phyloP scores from a whole-genome alignment of 2,797 vertebrate species.

The Hippoglossus hippoglossus region DNA sequence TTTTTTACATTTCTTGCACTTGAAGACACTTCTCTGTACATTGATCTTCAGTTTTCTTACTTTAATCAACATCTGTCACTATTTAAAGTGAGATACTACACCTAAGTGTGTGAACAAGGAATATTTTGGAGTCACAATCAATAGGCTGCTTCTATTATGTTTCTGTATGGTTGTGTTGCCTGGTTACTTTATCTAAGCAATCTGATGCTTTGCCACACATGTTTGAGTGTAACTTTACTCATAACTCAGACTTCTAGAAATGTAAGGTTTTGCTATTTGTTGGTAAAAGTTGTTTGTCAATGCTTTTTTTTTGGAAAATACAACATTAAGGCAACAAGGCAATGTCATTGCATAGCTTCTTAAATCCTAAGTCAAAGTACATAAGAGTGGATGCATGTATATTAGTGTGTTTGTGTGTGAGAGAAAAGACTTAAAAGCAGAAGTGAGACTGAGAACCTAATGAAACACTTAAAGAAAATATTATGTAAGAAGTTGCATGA shows the following conservation, averaged over 20 bases:
- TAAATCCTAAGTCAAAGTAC: slow-evolving; percentile 12
- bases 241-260: slow-evolving; percentile 24
- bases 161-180: slow-evolving; percentile 39
- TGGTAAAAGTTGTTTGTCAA: slow-evolving; percentile 30
- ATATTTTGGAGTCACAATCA: slow-evolving; percentile 70
- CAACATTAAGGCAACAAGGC: slow-evolving; percentile 30
- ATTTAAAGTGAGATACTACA: slow-evolving; percentile 50
- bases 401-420: slow-evolving; percentile 55
- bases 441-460: slow-evolving; percentile 44
- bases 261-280: slow-evolving; percentile 19
- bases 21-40: slow-evolving; percentile 44
- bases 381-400: slow-evolving; percentile 51
- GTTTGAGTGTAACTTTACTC: slow-evolving; percentile 24
- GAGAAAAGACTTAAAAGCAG: slow-evolving; percentile 23
- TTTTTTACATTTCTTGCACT: slow-evolving; percentile 41
- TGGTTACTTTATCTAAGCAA: slow-evolving; percentile 45
- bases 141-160: slow-evolving; percentile 73
- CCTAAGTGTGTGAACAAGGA: slow-evolving; percentile 52
- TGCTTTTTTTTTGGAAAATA: slow-evolving; percentile 13
- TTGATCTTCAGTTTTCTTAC: slow-evolving; percentile 7
- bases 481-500: slow-evolving; percentile 57
- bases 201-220: slow-evolving; percentile 33
- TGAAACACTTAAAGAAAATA: slow-evolving; percentile 21
- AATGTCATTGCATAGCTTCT: slow-evolving; percentile 25
- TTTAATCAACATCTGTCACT: slow-evolving; percentile 7